Percentiles rank a stretch among this genome's conserved stretches.
Conservation (phyloP, 2,888 invertebrate genomes). For the Zootermopsis nevadensis region DNA sequence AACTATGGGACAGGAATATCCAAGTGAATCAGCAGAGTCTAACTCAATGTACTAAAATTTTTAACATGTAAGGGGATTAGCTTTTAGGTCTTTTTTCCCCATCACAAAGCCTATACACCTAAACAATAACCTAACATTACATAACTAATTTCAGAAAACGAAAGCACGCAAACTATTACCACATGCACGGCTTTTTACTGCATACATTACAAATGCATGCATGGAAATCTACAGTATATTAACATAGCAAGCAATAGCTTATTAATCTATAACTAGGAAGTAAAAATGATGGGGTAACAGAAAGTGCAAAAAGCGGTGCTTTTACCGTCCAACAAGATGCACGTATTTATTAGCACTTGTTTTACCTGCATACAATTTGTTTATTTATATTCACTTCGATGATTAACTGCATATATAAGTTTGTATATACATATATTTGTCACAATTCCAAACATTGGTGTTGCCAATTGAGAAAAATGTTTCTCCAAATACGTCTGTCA, state of each 20-base stretch:
- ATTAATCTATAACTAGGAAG: neutral
- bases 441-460: neutral
- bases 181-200: neutral
- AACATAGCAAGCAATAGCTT: neutral
- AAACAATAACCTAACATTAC: too few species aligned
- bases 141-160: too few species aligned
- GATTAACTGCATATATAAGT: neutral
- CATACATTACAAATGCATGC: neutral
- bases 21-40: too few species aligned
- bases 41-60: too few species aligned
- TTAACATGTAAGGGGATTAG: too few species aligned
- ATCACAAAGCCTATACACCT: too few species aligned
- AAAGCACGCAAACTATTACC: too few species aligned
- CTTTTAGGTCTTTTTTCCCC: too few species aligned
- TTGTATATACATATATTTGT: neutral
- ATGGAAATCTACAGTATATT: neutral
- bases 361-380: neutral
- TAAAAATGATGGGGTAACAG: neutral
- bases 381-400: neutral
- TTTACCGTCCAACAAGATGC: neutral
- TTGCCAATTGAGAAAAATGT: neutral
- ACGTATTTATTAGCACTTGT: slow-evolving; percentile 7
- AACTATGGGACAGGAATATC: too few species aligned
- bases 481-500: too few species aligned
- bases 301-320: neutral